Evolutionary conservation across 2,113 vertebrate genomes (phyloP).

Genomic region (Nibea coibor): DNA sequence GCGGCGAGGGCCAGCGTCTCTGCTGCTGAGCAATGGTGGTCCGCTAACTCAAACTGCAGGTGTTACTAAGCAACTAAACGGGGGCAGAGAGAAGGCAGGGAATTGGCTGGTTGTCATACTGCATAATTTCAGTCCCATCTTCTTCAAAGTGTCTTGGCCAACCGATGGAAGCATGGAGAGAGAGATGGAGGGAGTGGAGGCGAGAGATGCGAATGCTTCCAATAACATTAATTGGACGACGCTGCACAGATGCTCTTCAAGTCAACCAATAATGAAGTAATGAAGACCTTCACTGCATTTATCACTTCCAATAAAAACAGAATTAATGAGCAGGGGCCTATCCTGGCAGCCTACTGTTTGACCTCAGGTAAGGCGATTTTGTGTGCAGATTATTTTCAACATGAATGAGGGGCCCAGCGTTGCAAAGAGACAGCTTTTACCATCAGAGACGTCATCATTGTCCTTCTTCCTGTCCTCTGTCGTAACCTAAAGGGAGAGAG

Average conservation of each 20-base stretch:
- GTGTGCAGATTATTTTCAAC: slow-evolving; percentile 1
- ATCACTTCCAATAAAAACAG: background rate
- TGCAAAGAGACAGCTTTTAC: slow-evolving; percentile 67
- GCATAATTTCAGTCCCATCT: slow-evolving; percentile 73
- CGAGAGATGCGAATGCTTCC: slow-evolving; percentile 28
- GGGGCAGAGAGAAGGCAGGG: slow-evolving; percentile 76
- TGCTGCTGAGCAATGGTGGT: slow-evolving; percentile 71
- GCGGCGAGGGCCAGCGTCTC: slow-evolving; percentile 64
- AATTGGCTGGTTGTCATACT: slow-evolving; percentile 79
- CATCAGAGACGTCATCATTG: slow-evolving; percentile 53
- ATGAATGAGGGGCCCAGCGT: slow-evolving; percentile 15
- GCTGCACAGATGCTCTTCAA: background rate
- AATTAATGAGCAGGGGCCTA: slow-evolving; percentile 25
- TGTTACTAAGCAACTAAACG: slow-evolving; percentile 87
- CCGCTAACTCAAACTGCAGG: slow-evolving; percentile 80
- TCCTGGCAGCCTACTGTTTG: slow-evolving; percentile 22
- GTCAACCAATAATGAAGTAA: slow-evolving; percentile 8
- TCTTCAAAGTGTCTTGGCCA: slow-evolving; percentile 66
- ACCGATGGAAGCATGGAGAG: slow-evolving; percentile 33
- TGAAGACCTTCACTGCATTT: slow-evolving; percentile 1
- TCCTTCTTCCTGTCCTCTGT: slow-evolving; percentile 79
- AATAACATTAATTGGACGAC: slow-evolving; percentile 35
- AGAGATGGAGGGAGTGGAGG: slow-evolving; percentile 29
- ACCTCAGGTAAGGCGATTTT: background rate
- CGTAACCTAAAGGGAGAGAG: slow-evolving; percentile 76